These are phyloP conservation scores for Nycteola revayana DNA, from an alignment of 2,888 invertebrate genomes.

Conservation along the genomic window DNA sequence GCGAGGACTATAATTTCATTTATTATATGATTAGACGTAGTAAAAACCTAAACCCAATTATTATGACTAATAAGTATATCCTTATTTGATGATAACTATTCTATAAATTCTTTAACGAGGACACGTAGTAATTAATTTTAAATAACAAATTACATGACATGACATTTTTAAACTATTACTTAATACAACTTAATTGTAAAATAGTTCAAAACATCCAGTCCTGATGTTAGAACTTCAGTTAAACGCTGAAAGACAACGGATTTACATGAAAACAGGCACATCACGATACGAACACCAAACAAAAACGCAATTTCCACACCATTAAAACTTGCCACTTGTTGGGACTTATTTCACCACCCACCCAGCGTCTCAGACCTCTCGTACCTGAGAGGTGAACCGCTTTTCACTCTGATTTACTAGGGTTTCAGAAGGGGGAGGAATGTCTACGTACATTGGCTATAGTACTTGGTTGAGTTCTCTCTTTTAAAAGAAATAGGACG, in stretches of 20 bases:
- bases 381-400: slow-evolving; percentile 7
- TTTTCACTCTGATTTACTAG: background rate
- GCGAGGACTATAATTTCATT: no score
- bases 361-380: slow-evolving; percentile 33
- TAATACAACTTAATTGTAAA: slow-evolving; percentile 3
- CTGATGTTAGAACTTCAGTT: slow-evolving; percentile 8
- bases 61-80: no score
- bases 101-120: no score
- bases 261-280: slow-evolving; percentile 52
- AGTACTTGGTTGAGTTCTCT: slow-evolving; percentile 48
- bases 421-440: slow-evolving; percentile 10
- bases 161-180: no score
- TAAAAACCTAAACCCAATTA: no score
- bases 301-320: slow-evolving; percentile 70
- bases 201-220: background rate
- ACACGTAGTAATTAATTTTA: no score
- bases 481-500: slow-evolving; percentile 56
- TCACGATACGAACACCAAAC: slow-evolving; percentile 56
- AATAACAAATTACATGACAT: no score
- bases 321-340: slow-evolving; percentile 67
- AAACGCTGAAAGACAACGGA: slow-evolving; percentile 39
- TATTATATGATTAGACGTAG: no score
- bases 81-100: no score
- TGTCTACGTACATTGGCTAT: slow-evolving; percentile 32
- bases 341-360: slow-evolving; percentile 32